Base-by-base conservation (phyloP, 2,113 vertebrate species). In the Cnemophilus loriae region DNA sequence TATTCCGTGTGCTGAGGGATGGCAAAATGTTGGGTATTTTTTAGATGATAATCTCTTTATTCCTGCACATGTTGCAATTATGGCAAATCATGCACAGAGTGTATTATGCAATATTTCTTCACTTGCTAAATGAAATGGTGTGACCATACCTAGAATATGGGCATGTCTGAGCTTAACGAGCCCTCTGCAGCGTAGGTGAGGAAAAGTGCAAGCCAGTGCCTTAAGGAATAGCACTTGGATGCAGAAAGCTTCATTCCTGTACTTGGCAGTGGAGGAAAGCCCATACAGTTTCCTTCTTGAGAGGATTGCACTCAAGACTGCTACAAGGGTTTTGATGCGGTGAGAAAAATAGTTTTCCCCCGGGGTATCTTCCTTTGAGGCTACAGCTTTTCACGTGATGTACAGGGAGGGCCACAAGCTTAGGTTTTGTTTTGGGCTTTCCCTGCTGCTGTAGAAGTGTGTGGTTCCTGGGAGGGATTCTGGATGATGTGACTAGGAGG, bases 241-340 rank as follows among this genome's bases (percentile, higher is more conserved):
- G 41, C 39, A 85, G 37, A 41, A 39, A 57, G 28, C 44, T 33
- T 61, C 16, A 3, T 46, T 67, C 22, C 11, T 3, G 1, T 27
- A 14, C 35, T 33, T 0, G 0, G 32, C 13, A 67, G 26, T 12
- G 46, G 27, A 70, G 39, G 22, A 56, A 67, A 82, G 7, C 17
- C 24, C 24, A 44, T 13, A 11, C 1, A 35, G 11, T 10, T 52
- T 52, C 2, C 19, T 77, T 15, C 57, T 35, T 64, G 41, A 81
- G 55, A 80, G 8, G 15, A 37, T 7, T 1, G 1, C 16, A 35
- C 32, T 28, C 52, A 67, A 33, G 26, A 17, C n/a, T 74, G 26
- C 64, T 57, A 9, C 24, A 18, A 53, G 17, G 7, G 15, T 61
- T 81, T 77, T 69, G 41, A 53, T 49, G 27, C 8, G 9, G 12